A percentile compares a stretch with the other conserved stretches of the same genome.
These are phyloP conservation scores for Papio anubis DNA, from an alignment of 2,113 vertebrate species.

Conservation along the genomic window DNA sequence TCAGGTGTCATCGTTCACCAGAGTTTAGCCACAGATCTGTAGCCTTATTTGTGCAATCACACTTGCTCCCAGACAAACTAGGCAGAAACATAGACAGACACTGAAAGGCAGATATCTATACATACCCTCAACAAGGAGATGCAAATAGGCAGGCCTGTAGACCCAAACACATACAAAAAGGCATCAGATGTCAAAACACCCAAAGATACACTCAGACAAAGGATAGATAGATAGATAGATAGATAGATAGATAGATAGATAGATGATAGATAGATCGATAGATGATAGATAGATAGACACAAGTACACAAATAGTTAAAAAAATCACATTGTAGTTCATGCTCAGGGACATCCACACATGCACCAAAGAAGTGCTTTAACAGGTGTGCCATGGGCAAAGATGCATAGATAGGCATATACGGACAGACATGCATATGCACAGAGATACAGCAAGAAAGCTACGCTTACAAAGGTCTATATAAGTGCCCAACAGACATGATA, in stretches of 20 bases:
- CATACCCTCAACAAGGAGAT: not conserved
- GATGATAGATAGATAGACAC: not conserved
- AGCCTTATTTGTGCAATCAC: not conserved
- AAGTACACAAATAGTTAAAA: not conserved
- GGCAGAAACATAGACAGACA: not conserved
- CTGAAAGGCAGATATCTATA: not conserved
- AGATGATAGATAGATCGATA: not conserved
- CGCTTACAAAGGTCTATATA: not conserved
- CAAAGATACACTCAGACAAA: not conserved
- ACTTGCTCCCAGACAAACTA: not conserved
- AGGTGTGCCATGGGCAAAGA: not conserved
- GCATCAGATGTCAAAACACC: not conserved
- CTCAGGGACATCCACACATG: not conserved
- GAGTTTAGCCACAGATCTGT: not conserved
- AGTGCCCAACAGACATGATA: not conserved
- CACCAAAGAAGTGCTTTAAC: not conserved
- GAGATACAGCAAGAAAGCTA: not conserved
- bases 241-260: not conserved
- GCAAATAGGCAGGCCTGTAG: not conserved
- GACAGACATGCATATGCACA: not conserved
- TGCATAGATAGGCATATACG: not conserved
- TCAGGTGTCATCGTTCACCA: not conserved
- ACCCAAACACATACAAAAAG: not conserved
- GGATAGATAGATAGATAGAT: not conserved
- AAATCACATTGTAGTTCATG: not conserved